Evolutionary conservation across 2,113 vertebrate genomes (phyloP), one percentile per base, ranked within the genome.

Genomic region (Verasper variegatus): DNA sequence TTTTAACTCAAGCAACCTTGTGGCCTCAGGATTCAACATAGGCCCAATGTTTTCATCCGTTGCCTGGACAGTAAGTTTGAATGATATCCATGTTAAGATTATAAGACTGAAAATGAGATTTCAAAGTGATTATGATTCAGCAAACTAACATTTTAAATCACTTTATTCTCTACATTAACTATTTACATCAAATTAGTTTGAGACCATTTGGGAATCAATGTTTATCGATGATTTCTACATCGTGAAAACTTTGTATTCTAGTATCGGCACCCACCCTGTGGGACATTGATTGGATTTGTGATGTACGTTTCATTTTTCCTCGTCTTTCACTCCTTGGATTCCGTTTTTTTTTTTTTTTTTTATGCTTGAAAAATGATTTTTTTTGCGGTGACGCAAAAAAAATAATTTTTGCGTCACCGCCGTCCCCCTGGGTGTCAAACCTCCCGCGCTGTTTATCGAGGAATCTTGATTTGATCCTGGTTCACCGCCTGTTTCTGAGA

Each of bases 381-480:
- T n/a, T n/a, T n/a, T n/a, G n/a, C n/a, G n/a, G n/a, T n/a, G n/a
- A n/a, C n/a, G n/a, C n/a, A n/a, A n/a, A n/a, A n/a, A n/a, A 58
- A 58, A 42, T 4, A 0, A 14, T 64, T 40, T 26, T n/a, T 24
- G 9, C 66, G 5, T 54, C 31, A 45, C 27, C 17, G 15, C n/a
- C 18, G 2, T 4, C 51, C 52, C 57, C 35, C 23, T 23, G 24
- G 47, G 58, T 4, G 1, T 62, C 71, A 45, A 60, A 64, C 21
- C 27, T 69, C 20, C 5, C 20, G 10, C 8, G 7, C 37, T 35
- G 6, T 42, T 74, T 27, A 70, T 69, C 5, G 23, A 31, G 15
- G 20, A 74, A 63, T 57, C 56, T 74, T 7, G 37, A 73, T 83
- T 80, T 26, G 51, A 68, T 82, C 63, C 57, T 13, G 20, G 78